Evolutionary conservation across 92 coral and sea anemone genomes (phyloP), one percentile per base, ranked within the genome.

Genomic region (Bergia puertoricense): DNA sequence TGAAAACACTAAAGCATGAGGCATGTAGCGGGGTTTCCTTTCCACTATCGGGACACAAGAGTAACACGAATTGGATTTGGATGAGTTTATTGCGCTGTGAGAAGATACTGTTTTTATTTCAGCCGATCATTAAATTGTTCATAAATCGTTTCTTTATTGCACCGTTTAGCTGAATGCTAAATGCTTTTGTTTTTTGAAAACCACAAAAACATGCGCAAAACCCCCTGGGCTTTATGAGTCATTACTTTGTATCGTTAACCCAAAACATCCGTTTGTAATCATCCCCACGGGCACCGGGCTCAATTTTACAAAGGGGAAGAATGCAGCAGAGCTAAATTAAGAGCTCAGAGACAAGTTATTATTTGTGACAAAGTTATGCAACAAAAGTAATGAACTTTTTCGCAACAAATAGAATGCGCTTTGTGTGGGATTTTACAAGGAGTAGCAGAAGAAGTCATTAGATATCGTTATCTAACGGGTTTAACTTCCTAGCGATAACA

Each of bases 61-160:
- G 15, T 14, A 75, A 75, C 14, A 20, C 36, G 80, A 76, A 43
- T 15, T 51, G 57, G 57, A 51, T 51, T 51, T 51, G 57, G 57
- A 10, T 51, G 57, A 50, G 56, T 50, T 50, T 1, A 5, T 50
- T 50, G 56, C 56, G 8, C 56, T 50, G 56, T 50, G 10, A 51
- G 57, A 2, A 51, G 57, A 9, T 9, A 15, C 8, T 8, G 40
- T 22, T 13, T 75, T 20, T 6, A 41, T 15, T 75, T 75, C 79
- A 41, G 11, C 22, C 13, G 20, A 15, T 75, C 57, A 51, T 75
- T 75, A 39, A 75, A 75, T 40, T 75, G 79, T 76, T 76, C 57
- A 76, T 76, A 76, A 76, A 76, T 59, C 85, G 50, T 81, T 18
- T 59, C 30, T 57, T 57, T 59, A 81, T 62, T 57, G 74, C 40